These are phyloP conservation scores for Odontocolon sp. DNA, from an alignment of 2,888 invertebrate genomes.

Conservation along the genomic window DNA sequence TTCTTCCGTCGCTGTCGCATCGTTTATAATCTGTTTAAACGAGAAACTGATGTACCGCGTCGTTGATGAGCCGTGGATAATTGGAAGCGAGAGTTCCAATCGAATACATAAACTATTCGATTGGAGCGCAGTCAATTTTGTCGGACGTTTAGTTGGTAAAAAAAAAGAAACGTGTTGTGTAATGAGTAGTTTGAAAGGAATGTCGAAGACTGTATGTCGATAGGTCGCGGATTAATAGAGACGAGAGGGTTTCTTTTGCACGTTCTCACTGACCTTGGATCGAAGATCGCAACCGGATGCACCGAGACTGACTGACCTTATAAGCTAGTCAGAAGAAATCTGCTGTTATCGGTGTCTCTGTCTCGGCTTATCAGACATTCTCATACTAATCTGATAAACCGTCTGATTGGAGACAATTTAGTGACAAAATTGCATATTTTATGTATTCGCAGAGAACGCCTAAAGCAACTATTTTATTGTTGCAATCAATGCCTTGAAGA, in stretches of 20 bases:
- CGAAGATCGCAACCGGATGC: constrained; percentile 53
- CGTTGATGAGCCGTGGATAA: constrained; percentile 55
- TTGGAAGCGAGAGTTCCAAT: constrained; percentile 47
- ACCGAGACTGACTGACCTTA: constrained; percentile 48
- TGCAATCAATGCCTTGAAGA: too few relatives aligned
- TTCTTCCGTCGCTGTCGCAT: constrained; percentile 36
- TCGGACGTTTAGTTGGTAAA: background rate
- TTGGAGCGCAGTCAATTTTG: background rate
- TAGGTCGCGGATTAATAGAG: too few relatives aligned
- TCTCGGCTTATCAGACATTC: too few relatives aligned
- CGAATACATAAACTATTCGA: constrained; percentile 13
- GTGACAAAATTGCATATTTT: too few relatives aligned
- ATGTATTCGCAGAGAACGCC: too few relatives aligned
- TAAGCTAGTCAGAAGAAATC: constrained; percentile 24
- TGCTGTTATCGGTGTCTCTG: background rate
- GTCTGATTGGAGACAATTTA: too few relatives aligned
- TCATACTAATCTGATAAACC: too few relatives aligned
- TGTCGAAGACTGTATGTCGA: too few relatives aligned
- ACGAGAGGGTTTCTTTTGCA: constrained; percentile 15
- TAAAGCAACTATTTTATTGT: too few relatives aligned
- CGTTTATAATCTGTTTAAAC: constrained; percentile 15
- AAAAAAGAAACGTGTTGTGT: too few relatives aligned
- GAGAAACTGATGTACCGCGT: constrained; percentile 9
- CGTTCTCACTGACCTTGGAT: constrained; percentile 46
- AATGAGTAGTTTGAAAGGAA: too few relatives aligned